Conservation (phyloP, 2,797 vertebrate species). For the Melanotaenia trifasciata region DNA sequence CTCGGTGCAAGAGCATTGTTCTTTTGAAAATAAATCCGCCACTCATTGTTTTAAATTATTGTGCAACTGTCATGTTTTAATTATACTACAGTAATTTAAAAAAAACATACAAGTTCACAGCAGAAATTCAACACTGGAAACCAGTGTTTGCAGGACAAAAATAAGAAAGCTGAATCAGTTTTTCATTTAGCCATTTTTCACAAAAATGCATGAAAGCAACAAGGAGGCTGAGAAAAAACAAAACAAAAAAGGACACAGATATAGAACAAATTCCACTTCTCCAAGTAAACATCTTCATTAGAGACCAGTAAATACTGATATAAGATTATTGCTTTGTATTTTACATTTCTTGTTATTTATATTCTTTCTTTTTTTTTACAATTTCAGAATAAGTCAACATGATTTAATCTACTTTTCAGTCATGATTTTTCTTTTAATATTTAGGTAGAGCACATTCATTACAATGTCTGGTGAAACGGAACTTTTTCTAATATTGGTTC, state of each 20-base stretch:
- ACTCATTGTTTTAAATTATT: neutral
- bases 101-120: constrained; percentile 22
- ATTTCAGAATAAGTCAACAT: constrained; percentile 32
- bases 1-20: neutral
- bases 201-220: constrained; percentile 14
- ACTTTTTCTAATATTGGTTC: constrained; percentile 16
- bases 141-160: neutral
- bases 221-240: neutral
- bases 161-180: constrained; percentile 36
- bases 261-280: constrained; percentile 16
- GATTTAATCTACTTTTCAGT: constrained; percentile 26
- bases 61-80: constrained; percentile 28
- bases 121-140: constrained; percentile 41
- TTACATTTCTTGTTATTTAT: constrained; percentile 26
- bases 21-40: constrained; percentile 8
- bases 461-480: constrained; percentile 45
- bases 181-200: constrained; percentile 31
- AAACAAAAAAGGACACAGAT: neutral
- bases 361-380: constrained; percentile 50
- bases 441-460: constrained; percentile 60
- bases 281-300: constrained; percentile 35
- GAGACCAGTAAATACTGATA: constrained; percentile 32
- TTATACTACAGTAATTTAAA: constrained; percentile 28
- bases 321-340: constrained; percentile 23
- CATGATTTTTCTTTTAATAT: constrained; percentile 12